Percentiles rank a stretch among this genome's conserved stretches.
Evolutionary conservation across 1,140 invertebrate genomes (phyloP).

Genomic region (Cyphomyrmex costatus): DNA sequence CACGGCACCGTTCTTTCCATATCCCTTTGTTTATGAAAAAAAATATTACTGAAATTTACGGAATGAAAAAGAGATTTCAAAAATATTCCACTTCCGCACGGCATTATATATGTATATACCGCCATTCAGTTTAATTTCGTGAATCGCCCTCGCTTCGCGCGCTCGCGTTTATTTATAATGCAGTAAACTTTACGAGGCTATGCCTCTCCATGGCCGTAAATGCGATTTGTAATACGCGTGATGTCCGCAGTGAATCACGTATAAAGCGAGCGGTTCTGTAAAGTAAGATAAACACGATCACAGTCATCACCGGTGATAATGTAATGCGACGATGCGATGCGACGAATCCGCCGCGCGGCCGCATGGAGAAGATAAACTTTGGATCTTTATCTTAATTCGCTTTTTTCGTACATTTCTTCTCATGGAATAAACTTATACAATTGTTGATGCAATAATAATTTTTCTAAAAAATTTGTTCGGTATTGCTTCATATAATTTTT

Average conservation of each 20-base stretch:
- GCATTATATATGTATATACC: not conserved
- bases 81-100: conserved; percentile 17
- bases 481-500: not conserved
- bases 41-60: not conserved
- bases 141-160: not conserved
- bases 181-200: conserved; percentile 44
- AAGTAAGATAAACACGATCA: conserved; percentile 62
- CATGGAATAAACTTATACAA: not conserved
- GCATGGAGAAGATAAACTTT: conserved; percentile 42
- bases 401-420: not conserved
- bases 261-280: conserved; percentile 44
- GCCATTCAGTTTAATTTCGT: conserved; percentile 8
- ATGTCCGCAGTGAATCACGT: conserved; percentile 47
- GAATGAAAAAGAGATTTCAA: conserved; percentile 38
- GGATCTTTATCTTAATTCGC: not conserved
- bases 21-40: not conserved
- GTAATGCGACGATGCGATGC: conserved; percentile 42
- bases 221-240: conserved; percentile 48
- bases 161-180: conserved; percentile 44
- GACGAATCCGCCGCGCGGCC: not conserved
- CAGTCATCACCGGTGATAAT: conserved; percentile 52
- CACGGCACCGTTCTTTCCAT: not conserved
- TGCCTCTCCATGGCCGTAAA: conserved; percentile 12
- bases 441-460: not conserved
- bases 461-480: not conserved